A percentile compares a stretch with the other conserved stretches of the same genome.
phyloP scores from a whole-genome alignment of 2,113 vertebrate genomes.

The Cairina moschata region DNA sequence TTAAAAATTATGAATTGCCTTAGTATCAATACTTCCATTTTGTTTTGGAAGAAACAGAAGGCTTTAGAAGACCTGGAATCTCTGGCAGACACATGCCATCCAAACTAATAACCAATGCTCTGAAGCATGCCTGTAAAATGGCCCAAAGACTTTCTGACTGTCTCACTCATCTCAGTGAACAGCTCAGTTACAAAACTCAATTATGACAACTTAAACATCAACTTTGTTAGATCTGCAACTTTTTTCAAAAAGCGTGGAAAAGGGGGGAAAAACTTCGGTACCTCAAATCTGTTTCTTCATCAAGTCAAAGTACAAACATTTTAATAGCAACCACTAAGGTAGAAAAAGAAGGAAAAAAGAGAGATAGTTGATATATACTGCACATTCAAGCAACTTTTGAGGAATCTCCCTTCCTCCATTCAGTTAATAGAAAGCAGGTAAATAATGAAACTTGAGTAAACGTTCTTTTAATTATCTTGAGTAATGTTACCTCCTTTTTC shows the following conservation, averaged over 20 bases:
- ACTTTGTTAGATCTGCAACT: background rate
- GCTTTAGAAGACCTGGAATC: background rate
- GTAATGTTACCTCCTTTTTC: background rate
- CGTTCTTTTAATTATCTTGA: too few species aligned
- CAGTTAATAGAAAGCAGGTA: background rate
- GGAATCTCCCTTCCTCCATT: background rate
- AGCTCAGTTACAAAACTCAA: background rate
- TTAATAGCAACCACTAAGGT: background rate
- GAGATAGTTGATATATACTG: background rate
- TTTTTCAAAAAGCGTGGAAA: background rate
- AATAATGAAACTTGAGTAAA: background rate
- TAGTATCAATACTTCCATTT: background rate
- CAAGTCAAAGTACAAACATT: background rate
- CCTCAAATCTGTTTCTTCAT: background rate
- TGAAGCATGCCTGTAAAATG: background rate
- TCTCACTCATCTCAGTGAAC: background rate
- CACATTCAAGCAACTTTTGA: background rate
- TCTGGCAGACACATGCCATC: background rate
- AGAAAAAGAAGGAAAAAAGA: background rate
- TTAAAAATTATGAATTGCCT: background rate
- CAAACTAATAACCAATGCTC: background rate
- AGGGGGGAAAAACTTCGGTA: background rate
- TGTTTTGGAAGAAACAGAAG: background rate
- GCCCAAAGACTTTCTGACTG: background rate
- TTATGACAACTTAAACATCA: background rate